These are phyloP conservation scores for Clarias pachynema DNA, from an alignment of 2,797 vertebrate species.

Conservation along the genomic window DNA sequence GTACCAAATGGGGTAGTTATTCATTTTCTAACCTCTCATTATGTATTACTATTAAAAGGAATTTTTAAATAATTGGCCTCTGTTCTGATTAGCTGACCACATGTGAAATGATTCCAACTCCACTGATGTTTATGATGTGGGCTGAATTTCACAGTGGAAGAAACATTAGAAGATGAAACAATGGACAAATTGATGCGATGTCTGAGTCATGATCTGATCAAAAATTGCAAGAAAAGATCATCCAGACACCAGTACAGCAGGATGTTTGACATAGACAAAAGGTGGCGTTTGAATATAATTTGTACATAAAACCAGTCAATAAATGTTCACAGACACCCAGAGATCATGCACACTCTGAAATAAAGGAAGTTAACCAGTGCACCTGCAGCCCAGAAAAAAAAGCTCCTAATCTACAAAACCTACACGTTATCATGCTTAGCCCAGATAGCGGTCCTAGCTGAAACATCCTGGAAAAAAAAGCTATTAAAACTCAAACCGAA, in stretches of 20 bases:
- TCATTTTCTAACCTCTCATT: background rate
- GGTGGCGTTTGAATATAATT: background rate
- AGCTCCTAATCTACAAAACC: background rate
- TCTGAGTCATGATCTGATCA: background rate
- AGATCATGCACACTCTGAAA: background rate
- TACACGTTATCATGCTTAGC: background rate
- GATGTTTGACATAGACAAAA: background rate
- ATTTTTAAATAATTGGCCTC: background rate
- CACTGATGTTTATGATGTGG: background rate
- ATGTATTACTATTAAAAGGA: background rate
- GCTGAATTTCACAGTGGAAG: background rate
- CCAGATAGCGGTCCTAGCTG: background rate
- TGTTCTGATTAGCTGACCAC: background rate
- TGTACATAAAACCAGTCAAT: background rate
- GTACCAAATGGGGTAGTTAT: background rate
- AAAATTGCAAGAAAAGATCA: background rate
- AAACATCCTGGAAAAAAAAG: background rate
- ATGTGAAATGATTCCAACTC: background rate
- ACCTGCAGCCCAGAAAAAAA: background rate
- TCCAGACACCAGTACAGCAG: background rate
- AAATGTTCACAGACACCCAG: background rate
- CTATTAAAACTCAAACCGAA: background rate
- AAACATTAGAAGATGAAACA: slow-evolving; percentile 2
- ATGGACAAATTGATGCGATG: background rate
- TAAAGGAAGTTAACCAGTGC: background rate